Percentiles rank a stretch among this genome's conserved stretches.
Conservation (phyloP, 1,140 invertebrate species). For the Maconellicoccus hirsutus region DNA sequence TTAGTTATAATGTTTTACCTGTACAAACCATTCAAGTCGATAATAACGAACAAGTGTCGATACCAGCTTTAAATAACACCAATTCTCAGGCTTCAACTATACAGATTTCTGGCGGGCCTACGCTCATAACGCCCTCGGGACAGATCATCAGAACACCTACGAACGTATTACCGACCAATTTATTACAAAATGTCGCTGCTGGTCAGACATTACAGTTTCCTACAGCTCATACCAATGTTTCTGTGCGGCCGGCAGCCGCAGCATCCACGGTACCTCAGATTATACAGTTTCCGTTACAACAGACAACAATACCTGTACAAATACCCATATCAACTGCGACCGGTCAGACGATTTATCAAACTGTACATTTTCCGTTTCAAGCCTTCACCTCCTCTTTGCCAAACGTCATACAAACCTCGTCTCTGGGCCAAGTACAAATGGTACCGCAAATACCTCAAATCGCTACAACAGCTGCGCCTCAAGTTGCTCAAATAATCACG, state of each 20-base stretch:
- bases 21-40: constrained; percentile 13
- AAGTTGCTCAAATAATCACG: constrained; percentile 73
- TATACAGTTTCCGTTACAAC: constrained; percentile 61
- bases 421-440: constrained; percentile 50
- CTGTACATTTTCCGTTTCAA: constrained; percentile 80
- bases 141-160: constrained; percentile 47
- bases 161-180: constrained; percentile 34
- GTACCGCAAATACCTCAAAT: constrained; percentile 55
- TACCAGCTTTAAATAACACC: neutral
- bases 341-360: constrained; percentile 87
- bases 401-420: constrained; percentile 35
- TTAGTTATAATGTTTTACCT: constrained; percentile 1
- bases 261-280: constrained; percentile 45
- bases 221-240: constrained; percentile 56
- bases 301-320: constrained; percentile 80
- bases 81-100: constrained; percentile 25
- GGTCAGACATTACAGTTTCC: constrained; percentile 10
- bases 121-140: constrained; percentile 43
- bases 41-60: neutral
- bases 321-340: constrained; percentile 77
- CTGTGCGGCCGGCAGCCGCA: constrained; percentile 44
- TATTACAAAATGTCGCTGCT: neutral
- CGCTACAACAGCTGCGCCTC: constrained; percentile 40
- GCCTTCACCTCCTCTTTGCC: constrained; percentile 46
- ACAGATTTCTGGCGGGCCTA: constrained; percentile 31